Percentiles rank a stretch among this genome's conserved stretches.
phyloP scores from a whole-genome alignment of 2,113 vertebrate species.

The Hyaena hyaena region DNA sequence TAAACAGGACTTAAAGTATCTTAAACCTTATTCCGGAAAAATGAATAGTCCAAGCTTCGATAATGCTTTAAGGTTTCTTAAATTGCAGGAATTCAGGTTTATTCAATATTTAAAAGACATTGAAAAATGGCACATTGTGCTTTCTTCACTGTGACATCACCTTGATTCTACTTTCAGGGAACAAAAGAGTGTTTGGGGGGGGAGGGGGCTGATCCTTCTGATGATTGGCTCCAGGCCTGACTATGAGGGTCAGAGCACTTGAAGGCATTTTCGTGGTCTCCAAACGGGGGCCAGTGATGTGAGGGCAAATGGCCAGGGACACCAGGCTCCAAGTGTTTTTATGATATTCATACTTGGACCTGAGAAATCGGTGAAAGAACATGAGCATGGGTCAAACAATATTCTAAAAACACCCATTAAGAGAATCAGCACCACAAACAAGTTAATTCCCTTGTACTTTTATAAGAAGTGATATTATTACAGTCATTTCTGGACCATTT shows the following conservation, averaged over 20 bases:
- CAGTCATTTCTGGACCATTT: neutral
- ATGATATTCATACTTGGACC: neutral
- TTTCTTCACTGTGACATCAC: neutral
- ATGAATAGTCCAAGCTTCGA: neutral
- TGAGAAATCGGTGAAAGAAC: neutral
- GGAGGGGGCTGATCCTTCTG: neutral
- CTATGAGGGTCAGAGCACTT: neutral
- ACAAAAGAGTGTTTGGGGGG: neutral
- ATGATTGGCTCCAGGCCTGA: neutral
- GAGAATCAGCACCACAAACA: neutral
- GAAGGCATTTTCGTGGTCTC: neutral
- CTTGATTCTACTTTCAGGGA: neutral
- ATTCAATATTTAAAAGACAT: neutral
- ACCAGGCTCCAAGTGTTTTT: neutral
- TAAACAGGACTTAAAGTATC: constrained; percentile 16
- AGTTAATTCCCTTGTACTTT: neutral
- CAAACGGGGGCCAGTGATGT: neutral
- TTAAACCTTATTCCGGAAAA: constrained; percentile 38
- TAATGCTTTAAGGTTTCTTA: neutral
- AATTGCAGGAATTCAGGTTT: neutral
- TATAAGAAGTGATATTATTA: neutral
- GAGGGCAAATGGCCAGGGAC: neutral
- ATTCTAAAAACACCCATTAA: neutral
- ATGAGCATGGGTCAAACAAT: neutral
- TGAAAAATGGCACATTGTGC: neutral